Evolutionary conservation across 2,888 invertebrate species (phyloP), one percentile per base, ranked within the genome.

Genomic region (Scaptomyza flava): DNA sequence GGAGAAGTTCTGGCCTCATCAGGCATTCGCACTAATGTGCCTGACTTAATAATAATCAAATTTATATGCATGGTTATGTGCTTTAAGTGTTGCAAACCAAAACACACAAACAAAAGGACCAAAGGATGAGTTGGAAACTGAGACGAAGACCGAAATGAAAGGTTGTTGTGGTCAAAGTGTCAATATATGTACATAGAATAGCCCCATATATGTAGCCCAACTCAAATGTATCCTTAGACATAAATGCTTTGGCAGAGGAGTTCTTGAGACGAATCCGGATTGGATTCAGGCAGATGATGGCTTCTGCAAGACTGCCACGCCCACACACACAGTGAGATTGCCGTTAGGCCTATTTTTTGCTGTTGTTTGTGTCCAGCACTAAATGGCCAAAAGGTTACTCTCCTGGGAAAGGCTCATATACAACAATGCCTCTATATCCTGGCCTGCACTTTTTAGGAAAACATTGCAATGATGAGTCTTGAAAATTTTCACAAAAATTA

Each of bases 21-120:
- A 89, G 87, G 77, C 71, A 85, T 86, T 79, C 89, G 56, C 72
- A 85, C 85, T 89, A 89, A 86, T 86, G 89, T 89, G 79, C 80
- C 68, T 79, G 89, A 88, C 87, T 89, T 89, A 89, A 89, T 89
- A 89, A 89, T 90, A 90, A 89, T 89, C 90, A 89, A 90, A 89
- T 89, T 89, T 89, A 89, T 89, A 89, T 89, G 90, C 90, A 90
- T 89, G 89, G 91, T 91, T 90, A 90, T 90, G 89, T 89, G 82
- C 84, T 89, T 83, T 81, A 81, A 81, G 81, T 80, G 73, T 78
- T 78, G 63, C 68, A 62, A 50, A 62, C 71, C 68, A 31, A 46
- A 69, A 72, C 48, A 68, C 45, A 52, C 23, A 45, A 52, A 30
- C 27, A 20, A 12, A 33, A 8, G 20, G 36, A 38, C 34, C n/a